Conservation (phyloP, 2,113 vertebrate genomes). For the Oncorhynchus mykiss region DNA sequence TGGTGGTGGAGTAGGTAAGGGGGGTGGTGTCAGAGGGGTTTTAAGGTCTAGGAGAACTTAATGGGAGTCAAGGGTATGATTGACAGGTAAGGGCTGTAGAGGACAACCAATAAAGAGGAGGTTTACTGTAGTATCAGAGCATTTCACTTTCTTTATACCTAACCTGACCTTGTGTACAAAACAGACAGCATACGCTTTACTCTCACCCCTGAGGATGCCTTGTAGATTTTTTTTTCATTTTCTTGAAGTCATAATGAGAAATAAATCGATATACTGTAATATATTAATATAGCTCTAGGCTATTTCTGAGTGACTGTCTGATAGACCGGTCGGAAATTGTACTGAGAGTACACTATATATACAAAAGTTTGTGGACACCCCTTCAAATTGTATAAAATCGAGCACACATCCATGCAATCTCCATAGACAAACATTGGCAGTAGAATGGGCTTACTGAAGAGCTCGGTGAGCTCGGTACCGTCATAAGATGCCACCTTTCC, state of each 20-base stretch:
- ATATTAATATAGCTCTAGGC: conserved; percentile 59
- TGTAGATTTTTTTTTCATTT: conserved; percentile 19
- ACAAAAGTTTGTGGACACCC: no score
- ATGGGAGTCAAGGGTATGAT: conserved; percentile 45
- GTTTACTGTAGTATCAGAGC: conserved; percentile 44
- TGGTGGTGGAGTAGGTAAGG: conserved; percentile 18
- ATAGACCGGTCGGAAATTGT: neutral
- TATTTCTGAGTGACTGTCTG: neutral
- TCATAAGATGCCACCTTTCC: no score
- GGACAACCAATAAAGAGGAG: conserved; percentile 54
- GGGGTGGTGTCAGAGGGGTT: conserved; percentile 27
- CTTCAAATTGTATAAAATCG: no score
- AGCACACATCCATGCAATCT: no score
- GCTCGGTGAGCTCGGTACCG: no score
- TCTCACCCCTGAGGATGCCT: conserved; percentile 50
- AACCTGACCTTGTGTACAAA: conserved; percentile 60
- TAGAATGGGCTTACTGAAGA: no score
- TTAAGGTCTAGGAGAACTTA: conserved; percentile 45
- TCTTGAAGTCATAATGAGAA: conserved; percentile 65
- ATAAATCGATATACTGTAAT: conserved; percentile 63
- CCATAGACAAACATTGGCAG: no score
- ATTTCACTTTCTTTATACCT: conserved; percentile 46
- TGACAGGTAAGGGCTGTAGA: conserved; percentile 63
- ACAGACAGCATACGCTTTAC: conserved; percentile 43
- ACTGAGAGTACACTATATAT: neutral